Evolutionary conservation across 2,888 invertebrate genomes (phyloP), one percentile per base, ranked within the genome.

Genomic region (Elegia similella): DNA sequence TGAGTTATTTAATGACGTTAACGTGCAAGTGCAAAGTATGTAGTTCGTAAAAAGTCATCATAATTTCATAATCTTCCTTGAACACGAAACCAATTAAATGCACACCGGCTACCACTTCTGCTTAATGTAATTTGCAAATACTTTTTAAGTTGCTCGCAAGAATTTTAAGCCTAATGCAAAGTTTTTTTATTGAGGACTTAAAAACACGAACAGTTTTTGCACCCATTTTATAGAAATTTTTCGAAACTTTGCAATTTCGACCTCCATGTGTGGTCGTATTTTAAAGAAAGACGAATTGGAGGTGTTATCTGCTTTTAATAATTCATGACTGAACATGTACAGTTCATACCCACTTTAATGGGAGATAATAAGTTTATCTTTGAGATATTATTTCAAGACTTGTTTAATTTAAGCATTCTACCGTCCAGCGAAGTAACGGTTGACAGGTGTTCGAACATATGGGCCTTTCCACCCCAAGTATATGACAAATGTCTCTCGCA

Each of bases 111-210:
- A 34, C 50, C 50, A 16, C 12, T 50, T 50, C 50, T 50, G 12
- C 15, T 50, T 16, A 50, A 50, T 50, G 34, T 34, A 50, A 50
- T 50, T 50, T 50, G 34, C 34, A 16, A 32, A 34, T 50, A 50
- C 34, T 50, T 47, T 47, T 47, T 29, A 34, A 48, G 32, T 34
- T 16, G 32, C 34, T 50, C 32, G 1, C 6, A 34, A 52, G 63
- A 62, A 69, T 71, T 66, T 69, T 64, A 57, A 60, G 67, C 64
- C 67, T 70, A 62, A 65, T 53, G 43, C 29, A 44, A 12, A n/a
- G 38, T 8, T 48, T 48, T 48, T 48, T 48, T 15, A 32, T 46
- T 50, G 6, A 38, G 12, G 34, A 34, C 10, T 34, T 10, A 17
- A 10, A 34, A 50, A 15, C 10, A 38, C 34, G 34, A 38, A 50